Evolutionary conservation across 2,797 vertebrate genomes (phyloP).

Genomic region (Gobio occitaniae): DNA sequence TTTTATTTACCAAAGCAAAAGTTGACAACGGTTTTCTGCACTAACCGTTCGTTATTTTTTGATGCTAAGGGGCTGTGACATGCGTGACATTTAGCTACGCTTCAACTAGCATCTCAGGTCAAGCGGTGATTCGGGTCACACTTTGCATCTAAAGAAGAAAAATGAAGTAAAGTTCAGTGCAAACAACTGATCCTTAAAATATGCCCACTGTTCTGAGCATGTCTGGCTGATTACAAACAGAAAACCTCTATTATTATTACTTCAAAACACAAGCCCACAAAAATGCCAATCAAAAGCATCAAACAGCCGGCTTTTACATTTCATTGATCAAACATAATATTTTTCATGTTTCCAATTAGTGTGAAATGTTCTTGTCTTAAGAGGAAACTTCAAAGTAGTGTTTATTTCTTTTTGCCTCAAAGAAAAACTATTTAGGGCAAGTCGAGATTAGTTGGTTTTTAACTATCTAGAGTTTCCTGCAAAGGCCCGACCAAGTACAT

Average conservation of each 20-base stretch:
- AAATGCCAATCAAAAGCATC: conserved; percentile 31
- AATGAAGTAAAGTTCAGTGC: neutral
- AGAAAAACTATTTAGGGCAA: conserved; percentile 66
- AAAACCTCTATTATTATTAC: conserved; percentile 4
- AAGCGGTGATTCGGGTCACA: conserved; percentile 45
- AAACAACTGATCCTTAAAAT: conserved; percentile 36
- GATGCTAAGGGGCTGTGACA: conserved; percentile 52
- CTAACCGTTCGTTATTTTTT: conserved; percentile 38
- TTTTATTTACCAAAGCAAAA: conserved; percentile 5
- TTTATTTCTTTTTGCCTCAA: conserved; percentile 71
- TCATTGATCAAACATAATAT: conserved; percentile 66
- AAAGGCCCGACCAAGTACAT: conserved; percentile 61
- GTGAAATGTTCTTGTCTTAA: conserved; percentile 59
- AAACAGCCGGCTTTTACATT: conserved; percentile 50
- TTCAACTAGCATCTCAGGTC: conserved; percentile 16
- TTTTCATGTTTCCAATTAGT: conserved; percentile 72
- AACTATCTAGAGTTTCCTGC: conserved; percentile 67
- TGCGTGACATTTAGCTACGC: conserved; percentile 51
- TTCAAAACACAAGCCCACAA: conserved; percentile 25
- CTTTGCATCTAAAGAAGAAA: neutral
- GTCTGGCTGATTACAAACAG: conserved; percentile 7
- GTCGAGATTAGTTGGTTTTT: conserved; percentile 63
- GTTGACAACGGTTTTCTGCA: conserved; percentile 15
- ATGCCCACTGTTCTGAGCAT: neutral
- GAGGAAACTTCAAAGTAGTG: conserved; percentile 74